A percentile compares a stretch with the other conserved stretches of the same genome.
Evolutionary conservation across 2,888 invertebrate species (phyloP).

Genomic region (Polymixis lichenea): DNA sequence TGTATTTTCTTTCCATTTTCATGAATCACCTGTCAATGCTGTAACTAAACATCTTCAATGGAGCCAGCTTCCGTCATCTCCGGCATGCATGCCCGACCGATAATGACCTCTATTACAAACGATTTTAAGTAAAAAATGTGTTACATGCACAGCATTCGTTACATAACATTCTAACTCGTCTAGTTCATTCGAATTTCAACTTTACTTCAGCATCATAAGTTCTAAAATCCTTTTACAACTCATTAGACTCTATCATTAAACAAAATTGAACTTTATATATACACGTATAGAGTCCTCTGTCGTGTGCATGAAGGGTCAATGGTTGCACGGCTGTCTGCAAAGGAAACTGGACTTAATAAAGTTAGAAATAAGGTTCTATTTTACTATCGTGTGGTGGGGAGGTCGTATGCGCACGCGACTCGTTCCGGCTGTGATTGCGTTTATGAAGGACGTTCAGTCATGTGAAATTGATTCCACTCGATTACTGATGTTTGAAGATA

Average conservation of each 20-base stretch:
- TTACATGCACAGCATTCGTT: constrained; percentile 60
- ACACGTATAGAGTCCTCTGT: constrained; percentile 3
- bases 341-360: constrained; percentile 50
- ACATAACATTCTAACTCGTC: constrained; percentile 62
- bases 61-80: constrained; percentile 56
- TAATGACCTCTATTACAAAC: constrained; percentile 71
- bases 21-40: constrained; percentile 36
- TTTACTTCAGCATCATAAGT: constrained; percentile 36
- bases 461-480: constrained; percentile 80
- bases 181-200: constrained; percentile 45
- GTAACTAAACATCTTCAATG: constrained; percentile 42
- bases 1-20: constrained; percentile 34
- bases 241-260: neutral
- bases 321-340: constrained; percentile 13
- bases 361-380: constrained; percentile 49
- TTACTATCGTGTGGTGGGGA: constrained; percentile 40
- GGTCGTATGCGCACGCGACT: constrained; percentile 76
- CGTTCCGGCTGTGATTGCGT: constrained; percentile 76
- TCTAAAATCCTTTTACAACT: constrained; percentile 35
- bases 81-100: constrained; percentile 60
- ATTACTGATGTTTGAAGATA: constrained; percentile 65
- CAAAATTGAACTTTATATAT: constrained; percentile 30
- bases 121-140: constrained; percentile 69
- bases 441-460: constrained; percentile 77
- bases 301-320: neutral